Percentiles rank a stretch among this genome's conserved stretches.
Conservation (phyloP, 2,113 vertebrate genomes). For the Lathamus discolor region DNA sequence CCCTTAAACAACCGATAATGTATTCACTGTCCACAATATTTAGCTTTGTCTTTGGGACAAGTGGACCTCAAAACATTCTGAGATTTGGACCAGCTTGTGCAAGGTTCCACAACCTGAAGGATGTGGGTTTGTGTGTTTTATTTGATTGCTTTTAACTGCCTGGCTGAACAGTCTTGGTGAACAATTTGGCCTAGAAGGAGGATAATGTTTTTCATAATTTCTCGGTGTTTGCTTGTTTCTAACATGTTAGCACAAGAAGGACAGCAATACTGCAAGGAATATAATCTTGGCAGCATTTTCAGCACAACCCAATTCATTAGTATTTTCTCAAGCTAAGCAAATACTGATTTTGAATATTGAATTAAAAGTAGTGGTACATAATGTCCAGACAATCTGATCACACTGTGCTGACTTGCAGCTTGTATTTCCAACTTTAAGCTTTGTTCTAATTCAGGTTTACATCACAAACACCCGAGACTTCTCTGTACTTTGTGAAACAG, state of each 20-base stretch:
- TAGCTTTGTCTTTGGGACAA: neutral
- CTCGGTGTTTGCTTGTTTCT: constrained; percentile 3
- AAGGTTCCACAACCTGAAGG: neutral
- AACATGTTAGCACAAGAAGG: neutral
- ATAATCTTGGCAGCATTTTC: neutral
- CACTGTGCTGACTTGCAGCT: neutral
- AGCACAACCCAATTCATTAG: neutral
- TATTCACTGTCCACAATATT: neutral
- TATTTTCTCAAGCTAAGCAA: neutral
- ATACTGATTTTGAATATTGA: neutral
- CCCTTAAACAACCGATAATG: neutral
- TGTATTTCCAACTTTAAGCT: neutral
- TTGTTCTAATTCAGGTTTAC: neutral
- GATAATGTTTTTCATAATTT: constrained; percentile 20
- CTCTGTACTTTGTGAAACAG: neutral
- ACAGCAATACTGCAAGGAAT: neutral
- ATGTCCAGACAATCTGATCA: neutral
- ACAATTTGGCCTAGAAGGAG: constrained; percentile 1
- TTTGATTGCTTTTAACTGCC: neutral
- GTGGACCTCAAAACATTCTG: neutral
- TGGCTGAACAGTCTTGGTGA: neutral
- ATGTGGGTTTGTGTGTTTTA: constrained; percentile 1
- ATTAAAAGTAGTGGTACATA: neutral
- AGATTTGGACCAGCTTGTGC: neutral
- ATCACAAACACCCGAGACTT: neutral